Evolutionary conservation across 2,797 vertebrate species (phyloP), one percentile per base, ranked within the genome.

Genomic region (Pogoniulus pusillus): DNA sequence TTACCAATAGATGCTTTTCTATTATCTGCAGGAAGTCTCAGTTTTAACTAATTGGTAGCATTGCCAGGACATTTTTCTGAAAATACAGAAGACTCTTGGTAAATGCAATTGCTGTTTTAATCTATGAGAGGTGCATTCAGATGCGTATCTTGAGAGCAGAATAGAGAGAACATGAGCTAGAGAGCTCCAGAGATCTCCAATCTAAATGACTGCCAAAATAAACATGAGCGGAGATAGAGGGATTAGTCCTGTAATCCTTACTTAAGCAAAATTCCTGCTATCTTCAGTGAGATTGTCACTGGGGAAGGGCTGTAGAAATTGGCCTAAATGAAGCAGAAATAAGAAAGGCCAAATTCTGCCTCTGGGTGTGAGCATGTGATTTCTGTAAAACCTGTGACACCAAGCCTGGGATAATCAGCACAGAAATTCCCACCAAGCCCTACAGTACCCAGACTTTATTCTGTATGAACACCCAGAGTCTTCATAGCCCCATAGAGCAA

Each of bases 221-320:
- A 94, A 90, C 83, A 84, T 41, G 65, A 85, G 58, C 59, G 35
- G 60, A 93, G 91, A 95, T 90, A 93, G 79, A 90, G 70, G 84
- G 82, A 93, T 93, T 94, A 94, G 85, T 85, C 73, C 76, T 87
- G 57, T 95, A 95, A 96, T 90, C 90, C 90, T 91, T 71, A 75
- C 29, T 89, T 90, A 94, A 75, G 66, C 89, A 91, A 93, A 93
- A 94, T 82, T 95, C 75, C 82, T 75, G 54, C 70, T 91, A 76
- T 89, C 91, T 90, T 93, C 82, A 39, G 63, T 60, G 80, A 76
- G 59, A 76, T 86, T 76, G 60, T 76, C 86, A 64, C 83, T 34
- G 53, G 69, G 66, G 60, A 93, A 17, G 60, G 89, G 73, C 88
- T 82, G 66, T 65, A 78, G 76, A 93, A 95, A 93, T 89, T 89